These are phyloP conservation scores for Saimiri boliviensis DNA, from an alignment of 2,113 vertebrate species.

Conservation along the genomic window DNA sequence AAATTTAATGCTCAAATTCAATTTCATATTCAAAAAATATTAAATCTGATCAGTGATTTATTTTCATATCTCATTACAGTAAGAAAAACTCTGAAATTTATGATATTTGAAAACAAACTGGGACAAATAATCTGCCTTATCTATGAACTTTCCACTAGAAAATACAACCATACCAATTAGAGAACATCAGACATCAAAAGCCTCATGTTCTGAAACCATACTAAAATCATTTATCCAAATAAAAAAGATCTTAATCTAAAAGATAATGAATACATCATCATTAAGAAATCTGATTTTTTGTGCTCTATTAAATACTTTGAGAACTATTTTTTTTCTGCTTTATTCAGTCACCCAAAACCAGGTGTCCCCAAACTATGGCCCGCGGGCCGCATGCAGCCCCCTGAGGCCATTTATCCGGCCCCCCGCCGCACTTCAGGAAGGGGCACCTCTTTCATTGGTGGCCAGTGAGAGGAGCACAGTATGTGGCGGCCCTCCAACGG, in stretches of 20 bases:
- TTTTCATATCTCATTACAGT: slow-evolving; percentile 29
- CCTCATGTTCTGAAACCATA: not conserved
- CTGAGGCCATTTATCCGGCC: too few relatives aligned
- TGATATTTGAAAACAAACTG: slow-evolving; percentile 43
- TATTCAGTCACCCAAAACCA: not conserved
- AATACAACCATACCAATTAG: slow-evolving; percentile 1
- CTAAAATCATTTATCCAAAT: slow-evolving; percentile 24
- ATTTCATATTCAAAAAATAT: slow-evolving; percentile 45
- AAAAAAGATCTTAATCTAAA: slow-evolving; percentile 36
- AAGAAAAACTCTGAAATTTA: slow-evolving; percentile 45
- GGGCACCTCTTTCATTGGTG: too few relatives aligned
- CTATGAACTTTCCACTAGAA: slow-evolving; percentile 27
- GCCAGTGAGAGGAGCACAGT: too few relatives aligned
- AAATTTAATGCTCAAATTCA: slow-evolving; percentile 52
- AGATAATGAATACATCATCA: not conserved
- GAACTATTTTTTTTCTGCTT: not conserved
- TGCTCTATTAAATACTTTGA: slow-evolving; percentile 15
- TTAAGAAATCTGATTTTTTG: slow-evolving; percentile 38
- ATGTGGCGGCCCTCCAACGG: too few relatives aligned
- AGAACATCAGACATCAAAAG: slow-evolving; percentile 31
- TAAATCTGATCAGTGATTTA: slow-evolving; percentile 42
- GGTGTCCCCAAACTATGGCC: too few relatives aligned
- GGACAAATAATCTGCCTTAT: slow-evolving; percentile 30
- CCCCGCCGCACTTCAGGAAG: too few relatives aligned
- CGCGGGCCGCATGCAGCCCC: too few relatives aligned